These are phyloP conservation scores for Pardalotus punctatus DNA, from an alignment of 2,113 vertebrate genomes.

Conservation along the genomic window DNA sequence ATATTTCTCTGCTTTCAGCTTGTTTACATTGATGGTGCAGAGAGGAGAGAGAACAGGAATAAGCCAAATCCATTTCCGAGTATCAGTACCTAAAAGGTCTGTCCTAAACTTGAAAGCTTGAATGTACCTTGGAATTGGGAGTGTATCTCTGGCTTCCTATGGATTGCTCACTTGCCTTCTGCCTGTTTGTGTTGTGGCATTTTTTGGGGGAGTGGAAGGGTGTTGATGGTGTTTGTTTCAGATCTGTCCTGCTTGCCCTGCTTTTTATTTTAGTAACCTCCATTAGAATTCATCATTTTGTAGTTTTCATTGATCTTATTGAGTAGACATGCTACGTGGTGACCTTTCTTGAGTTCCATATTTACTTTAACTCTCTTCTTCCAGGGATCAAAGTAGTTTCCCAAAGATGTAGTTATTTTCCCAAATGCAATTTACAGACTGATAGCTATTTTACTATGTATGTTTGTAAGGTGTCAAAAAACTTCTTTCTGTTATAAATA, in stretches of 20 bases:
- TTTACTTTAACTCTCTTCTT: not conserved
- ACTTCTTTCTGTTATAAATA: not conserved
- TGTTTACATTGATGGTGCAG: not conserved
- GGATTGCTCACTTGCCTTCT: not conserved
- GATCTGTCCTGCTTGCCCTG: not conserved
- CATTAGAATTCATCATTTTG: not conserved
- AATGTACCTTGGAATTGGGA: not conserved
- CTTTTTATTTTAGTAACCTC: not conserved
- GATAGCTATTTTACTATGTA: not conserved
- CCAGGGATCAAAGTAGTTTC: not conserved
- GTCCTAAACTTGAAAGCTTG: not conserved
- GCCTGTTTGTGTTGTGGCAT: not conserved
- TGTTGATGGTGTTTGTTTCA: not conserved
- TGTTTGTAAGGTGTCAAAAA: not conserved
- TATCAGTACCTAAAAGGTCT: not conserved
- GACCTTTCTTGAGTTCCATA: not conserved
- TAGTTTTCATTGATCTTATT: not conserved
- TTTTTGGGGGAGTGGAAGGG: accelerated
- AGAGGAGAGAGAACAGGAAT: not conserved
- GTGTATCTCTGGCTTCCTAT: not conserved
- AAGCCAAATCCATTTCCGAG: not conserved
- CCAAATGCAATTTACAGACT: not conserved
- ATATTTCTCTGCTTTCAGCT: not conserved
- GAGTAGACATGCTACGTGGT: not conserved
- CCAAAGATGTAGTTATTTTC: not conserved